Evolutionary conservation across 2,888 invertebrate genomes (phyloP), one percentile per base, ranked within the genome.

Genomic region (Sussaba pulchella): DNA sequence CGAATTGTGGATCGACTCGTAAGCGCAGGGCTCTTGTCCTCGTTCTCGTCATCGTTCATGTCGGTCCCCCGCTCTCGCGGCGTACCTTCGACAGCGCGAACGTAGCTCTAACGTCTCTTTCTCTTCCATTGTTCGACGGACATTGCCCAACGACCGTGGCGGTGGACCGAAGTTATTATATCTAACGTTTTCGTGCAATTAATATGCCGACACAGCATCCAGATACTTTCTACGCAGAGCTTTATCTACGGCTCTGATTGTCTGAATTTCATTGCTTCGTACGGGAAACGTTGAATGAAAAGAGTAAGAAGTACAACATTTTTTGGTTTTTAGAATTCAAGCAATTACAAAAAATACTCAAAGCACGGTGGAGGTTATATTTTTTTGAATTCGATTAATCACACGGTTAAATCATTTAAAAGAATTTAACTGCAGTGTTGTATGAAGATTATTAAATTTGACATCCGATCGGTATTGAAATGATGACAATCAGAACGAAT

Each of bases 1-100:
- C 82, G 79, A 87, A 87, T 87, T 87, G n/a, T n/a, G 85, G 80
- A 79, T 69, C 59, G 71, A 59, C 73, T 74, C 70, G 69, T 47
- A 67, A 36, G 50, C 41, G 61, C 41, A 12, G 50, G 45, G 50
- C 52, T 64, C 73, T 43, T 69, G 82, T 85, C 14, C 52, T 85
- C 86, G 86, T 85, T 81, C 73, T 64, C 75, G 63, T 69, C 69
- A 70, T 79, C 78, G 64, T 74, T 79, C 54, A 57, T 41, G 26
- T 64, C 57, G 43, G 54, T 71, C 14, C 52, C 59, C 24, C 63
- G 21, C 43, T 31, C 43, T 21, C 39, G 59, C n/a, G 17, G 26
- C 61, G 43, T 45, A 39, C 14, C 43, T 67, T 64, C 63, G 52
- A 59, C 43, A 59, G 64, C 41, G 31, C 69, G 45, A 47, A 43